These are phyloP conservation scores for Mantis religiosa DNA, from an alignment of 2,888 invertebrate genomes.

Conservation along the genomic window DNA sequence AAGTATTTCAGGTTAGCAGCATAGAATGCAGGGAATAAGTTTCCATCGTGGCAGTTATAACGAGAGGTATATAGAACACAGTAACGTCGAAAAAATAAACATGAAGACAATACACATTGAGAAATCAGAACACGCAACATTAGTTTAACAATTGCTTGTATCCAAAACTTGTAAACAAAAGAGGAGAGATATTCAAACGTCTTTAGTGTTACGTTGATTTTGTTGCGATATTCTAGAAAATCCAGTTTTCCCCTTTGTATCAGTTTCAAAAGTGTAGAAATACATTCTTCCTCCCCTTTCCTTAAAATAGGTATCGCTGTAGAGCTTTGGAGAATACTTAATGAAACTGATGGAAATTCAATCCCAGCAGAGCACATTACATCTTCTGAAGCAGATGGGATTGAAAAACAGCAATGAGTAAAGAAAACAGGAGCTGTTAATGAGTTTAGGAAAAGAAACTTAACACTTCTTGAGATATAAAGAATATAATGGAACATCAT, in stretches of 20 bases:
- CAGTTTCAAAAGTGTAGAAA: not conserved
- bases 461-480: not conserved
- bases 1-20: no score
- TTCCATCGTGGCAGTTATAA: no score
- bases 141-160: no score
- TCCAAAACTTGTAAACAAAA: no score
- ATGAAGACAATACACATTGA: no score
- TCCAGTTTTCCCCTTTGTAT: not conserved
- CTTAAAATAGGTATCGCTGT: not conserved
- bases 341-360: not conserved
- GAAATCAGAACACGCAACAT: no score
- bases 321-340: not conserved
- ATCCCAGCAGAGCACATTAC: not conserved
- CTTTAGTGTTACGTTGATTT: not conserved
- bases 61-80: no score
- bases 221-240: not conserved
- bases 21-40: no score
- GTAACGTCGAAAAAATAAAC: no score
- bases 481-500: no score
- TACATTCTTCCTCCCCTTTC: not conserved
- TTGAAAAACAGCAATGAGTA: not conserved
- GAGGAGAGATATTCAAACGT: not conserved
- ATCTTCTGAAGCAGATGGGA: not conserved
- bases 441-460: not conserved
- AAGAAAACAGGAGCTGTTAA: not conserved